These are phyloP conservation scores for Drosophila sulfurigaster DNA, from an alignment of 1,140 invertebrate species.

Conservation along the genomic window DNA sequence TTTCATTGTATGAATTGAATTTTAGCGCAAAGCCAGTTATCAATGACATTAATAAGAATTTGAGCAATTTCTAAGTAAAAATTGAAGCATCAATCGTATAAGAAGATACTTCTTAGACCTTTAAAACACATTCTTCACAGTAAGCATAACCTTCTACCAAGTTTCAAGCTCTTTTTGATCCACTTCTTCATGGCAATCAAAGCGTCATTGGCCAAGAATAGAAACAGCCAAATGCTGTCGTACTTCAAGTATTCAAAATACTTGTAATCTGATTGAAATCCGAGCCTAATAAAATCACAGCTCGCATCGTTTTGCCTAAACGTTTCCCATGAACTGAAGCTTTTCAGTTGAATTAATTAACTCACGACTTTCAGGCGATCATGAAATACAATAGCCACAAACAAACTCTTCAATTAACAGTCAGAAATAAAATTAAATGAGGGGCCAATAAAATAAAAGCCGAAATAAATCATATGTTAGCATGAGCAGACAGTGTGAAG, in stretches of 20 bases:
- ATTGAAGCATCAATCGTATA: too few species aligned
- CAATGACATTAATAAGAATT: too few species aligned
- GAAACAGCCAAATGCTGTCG: not conserved
- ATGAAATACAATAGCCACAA: slow-evolving; percentile 14
- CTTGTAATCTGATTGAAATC: slow-evolving; percentile 1
- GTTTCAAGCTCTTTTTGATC: not conserved
- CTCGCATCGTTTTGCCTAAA: not conserved
- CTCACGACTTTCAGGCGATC: slow-evolving; percentile 17
- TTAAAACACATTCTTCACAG: not conserved
- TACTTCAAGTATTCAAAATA: slow-evolving; percentile 1
- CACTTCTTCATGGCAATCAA: not conserved
- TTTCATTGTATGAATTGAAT: slow-evolving; percentile 3
- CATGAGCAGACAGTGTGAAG: slow-evolving; percentile 18
- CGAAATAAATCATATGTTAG: slow-evolving; percentile 27
- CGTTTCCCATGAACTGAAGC: slow-evolving; percentile 10
- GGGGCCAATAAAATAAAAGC: slow-evolving; percentile 42
- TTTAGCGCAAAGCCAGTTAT: not conserved
- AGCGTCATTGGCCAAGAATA: slow-evolving; percentile 9
- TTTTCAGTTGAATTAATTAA: slow-evolving; percentile 22
- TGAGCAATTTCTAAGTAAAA: too few species aligned
- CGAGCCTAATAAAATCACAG: not conserved
- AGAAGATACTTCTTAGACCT: too few species aligned
- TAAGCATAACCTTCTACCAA: not conserved
- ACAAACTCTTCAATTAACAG: slow-evolving; percentile 12
- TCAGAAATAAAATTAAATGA: slow-evolving; percentile 19